Evolutionary conservation across 2,797 vertebrate species (phyloP), one percentile per base, ranked within the genome.

Genomic region (Paratrypauchen microcephalus): DNA sequence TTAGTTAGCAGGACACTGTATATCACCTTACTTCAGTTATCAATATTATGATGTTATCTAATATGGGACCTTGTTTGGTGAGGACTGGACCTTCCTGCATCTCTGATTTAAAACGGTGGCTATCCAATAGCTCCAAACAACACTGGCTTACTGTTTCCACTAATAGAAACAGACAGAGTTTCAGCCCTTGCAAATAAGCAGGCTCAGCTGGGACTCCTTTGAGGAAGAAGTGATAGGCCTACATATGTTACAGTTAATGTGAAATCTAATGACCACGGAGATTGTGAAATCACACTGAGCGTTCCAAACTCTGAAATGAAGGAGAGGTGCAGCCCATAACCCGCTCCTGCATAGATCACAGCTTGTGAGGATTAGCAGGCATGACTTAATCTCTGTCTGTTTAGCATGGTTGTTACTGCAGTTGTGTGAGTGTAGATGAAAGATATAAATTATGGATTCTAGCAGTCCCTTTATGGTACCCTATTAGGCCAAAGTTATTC

Each of bases 341-440:
- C 72, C 77, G 73, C 77, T 85, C 75, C 87, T 86, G 81, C 86
- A 88, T 69, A 85, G 83, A 90, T 88, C 87, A 84, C 87, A 88
- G 88, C 77, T 87, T 87, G 86, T 74, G 86, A 86, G 91, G 90
- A 92, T 92, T 91, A 92, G 78, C 81, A 84, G 79, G 75, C 87
- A 88, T 87, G 82, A 87, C 86, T 90, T 93, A 92, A 93, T 92
- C 91, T 90, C 83, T 86, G 76, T 69, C 83, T 77, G 80, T 82
- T 75, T 81, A 87, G 79, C 85, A 65, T 80, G 80, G 79, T 75
- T 78, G 83, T 77, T 77, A 74, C 80, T 82, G 78, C 86, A 81
- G 73, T 65, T 84, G 83, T 86, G 70, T 68, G 83, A 87, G 70
- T 68, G 24, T 59, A 81, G 75, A 87, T 88, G 73, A 79, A 79